Base-by-base conservation (phyloP, 2,888 invertebrate species). In the Lasioglossum figueresi region DNA sequence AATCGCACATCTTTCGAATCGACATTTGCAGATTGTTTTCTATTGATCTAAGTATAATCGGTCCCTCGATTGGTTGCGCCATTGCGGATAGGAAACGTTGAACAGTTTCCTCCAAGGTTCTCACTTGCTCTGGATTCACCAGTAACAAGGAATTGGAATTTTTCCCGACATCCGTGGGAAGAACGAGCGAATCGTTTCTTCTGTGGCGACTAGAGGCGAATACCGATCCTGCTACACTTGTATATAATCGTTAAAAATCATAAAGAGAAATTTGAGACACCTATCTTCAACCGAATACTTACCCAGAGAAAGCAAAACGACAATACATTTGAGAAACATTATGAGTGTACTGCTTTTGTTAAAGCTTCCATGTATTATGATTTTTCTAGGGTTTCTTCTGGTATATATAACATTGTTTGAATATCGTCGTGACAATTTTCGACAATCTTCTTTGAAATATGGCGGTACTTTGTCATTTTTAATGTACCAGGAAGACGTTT, bases 81-180 rank as follows among this genome's bases (percentile, higher is more conserved):
- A 88, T 52, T 40, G 45, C 82, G 0, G 80, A 37, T n/a, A 90
- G 68, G n/a, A 90, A 90, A 14, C 73, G 14, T 40, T 63, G 71
- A 52, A 90, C 45, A 4, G 85, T 66, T 31, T 5, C 48, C 75
- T 90, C 90, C n/a, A 87, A 78, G 8, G 43, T 37, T 16, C 75
- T 74, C 76, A 85, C 77, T 19, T 87, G 88, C 14, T 43, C 76
- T 0, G 88, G 84, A 72, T 79, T 88, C 16, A 90, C 23, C 3
- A 90, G 37, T 10, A 84, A 31, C 4, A 84, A 88, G 1, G 66
- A 12, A 23, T 70, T 16, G 3, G 52, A 8, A 8, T 70, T 48
- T 6, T 52, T 63, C 70, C 10, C 52, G 8, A 37, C 16, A 23
- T 10, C 14, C 34, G 19, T 14, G 1, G 52, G 43, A 14, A 3